Evolutionary conservation across 1,140 invertebrate genomes (phyloP), one percentile per base, ranked within the genome.

Genomic region (Apis laboriosa): DNA sequence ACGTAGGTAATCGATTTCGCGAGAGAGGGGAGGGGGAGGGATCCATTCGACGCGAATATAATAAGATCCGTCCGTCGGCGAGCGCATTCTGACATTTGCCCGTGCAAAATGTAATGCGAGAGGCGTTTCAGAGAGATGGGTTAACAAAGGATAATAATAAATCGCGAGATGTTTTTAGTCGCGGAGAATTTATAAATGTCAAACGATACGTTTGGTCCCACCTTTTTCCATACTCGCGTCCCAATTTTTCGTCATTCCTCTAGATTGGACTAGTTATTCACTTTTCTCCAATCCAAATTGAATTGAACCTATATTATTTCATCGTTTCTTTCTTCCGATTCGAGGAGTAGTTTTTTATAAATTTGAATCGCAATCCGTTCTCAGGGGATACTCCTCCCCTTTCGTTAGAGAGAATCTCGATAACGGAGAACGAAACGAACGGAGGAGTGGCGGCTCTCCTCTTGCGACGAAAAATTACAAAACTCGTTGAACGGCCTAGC

Each of bases 151-250:
- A 9, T 72, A 76, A 67, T 80, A 77, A 84, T 56, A 55, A 53
- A 64, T 24, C 51, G 64, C 24, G 80, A 64, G 34, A 74, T 51
- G 53, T 12, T 43, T 49, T 19, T 49, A 58, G 70, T 43, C 72
- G 80, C 24, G 61, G 21, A 24, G 51, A 2, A 80, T 77, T 43
- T 43, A 43, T 87, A 87, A 87, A 87, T 87, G 86, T 87, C 86
- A 87, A 73, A 77, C 49, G 64, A 75, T 71, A 68, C 21, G 2
- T 43, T 61, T 51, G 19, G 66, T 21, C 63, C 75, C 56, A 56
- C 76, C 63, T 80, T 49, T 15, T 43, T 34, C 34, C 34, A 34
- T 60, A 58, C 13, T 11, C 63, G 43, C 60, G 56, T 24, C 28
- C n/a, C 55, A 70, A 55, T 75, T 72, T 83, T 71, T 56, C 75